Base-by-base conservation (phyloP, 1,140 invertebrate genomes). In the Philaenus spumarius region DNA sequence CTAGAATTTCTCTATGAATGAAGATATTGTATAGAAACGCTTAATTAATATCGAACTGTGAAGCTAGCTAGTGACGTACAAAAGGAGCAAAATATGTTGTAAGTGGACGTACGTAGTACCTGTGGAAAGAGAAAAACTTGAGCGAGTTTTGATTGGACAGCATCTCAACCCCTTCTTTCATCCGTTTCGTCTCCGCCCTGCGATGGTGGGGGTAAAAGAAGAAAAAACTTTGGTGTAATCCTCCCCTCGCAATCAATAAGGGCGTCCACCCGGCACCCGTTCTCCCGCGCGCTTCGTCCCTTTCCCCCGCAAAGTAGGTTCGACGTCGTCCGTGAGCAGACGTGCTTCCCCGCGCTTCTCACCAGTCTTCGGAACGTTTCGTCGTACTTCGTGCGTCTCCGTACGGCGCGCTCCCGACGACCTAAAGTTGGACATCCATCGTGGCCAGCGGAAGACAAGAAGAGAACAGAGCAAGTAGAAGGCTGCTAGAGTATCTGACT, bases 181-280 rank as follows among this genome's bases (percentile, higher is more conserved):
- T 17, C 34, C 5, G 4, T 20, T 15, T 17, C 50, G 47, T 47
- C 55, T 46, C 60, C 46, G 39, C 60, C 42, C 22, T 34, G 37
- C 40, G 55, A 45, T 60, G 52, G 60, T 30, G 60, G 48, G 60
- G 55, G 55, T 51, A 55, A 52, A 45, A 55, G 59, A 51, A 51
- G 59, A 57, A 61, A 61, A 60, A 61, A 55, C 26, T 60, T 51
- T 39, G 39, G 40, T 30, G 60, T 56, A 61, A 61, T 61, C 60
- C 60, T 57, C 54, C 60, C 60, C 60, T 61, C 52, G 45, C 54
- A 61, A 61, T 61, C 60, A 42, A 61, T 61, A 61, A 61, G 60
- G 60, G 60, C 54, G 63, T 24, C 48, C 47, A 48, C 57, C 42
- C 46, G 34, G 26, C 51, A 26, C 55, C 22, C 39, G 43, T 30